phyloP scores from a whole-genome alignment of 2,888 invertebrate species.

The Tuta absoluta region DNA sequence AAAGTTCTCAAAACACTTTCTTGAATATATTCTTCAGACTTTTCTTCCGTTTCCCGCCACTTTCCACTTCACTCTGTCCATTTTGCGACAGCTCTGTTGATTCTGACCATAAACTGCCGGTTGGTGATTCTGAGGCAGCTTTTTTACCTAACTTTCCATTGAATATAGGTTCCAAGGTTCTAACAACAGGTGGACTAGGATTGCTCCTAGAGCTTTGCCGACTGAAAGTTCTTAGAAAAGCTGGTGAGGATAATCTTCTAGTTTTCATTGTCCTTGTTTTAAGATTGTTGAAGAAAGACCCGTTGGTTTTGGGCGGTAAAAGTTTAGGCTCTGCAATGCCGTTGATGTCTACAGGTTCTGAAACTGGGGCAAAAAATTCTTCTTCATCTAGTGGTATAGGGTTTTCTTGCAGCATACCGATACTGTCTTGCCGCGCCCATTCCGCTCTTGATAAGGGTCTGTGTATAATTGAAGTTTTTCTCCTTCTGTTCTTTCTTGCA shows the following conservation, averaged over 20 bases:
- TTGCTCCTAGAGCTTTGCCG: conserved; percentile 73
- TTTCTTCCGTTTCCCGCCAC: conserved; percentile 76
- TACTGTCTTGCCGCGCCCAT: conserved; percentile 62
- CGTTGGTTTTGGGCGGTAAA: conserved; percentile 69
- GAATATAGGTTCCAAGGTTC: conserved; percentile 60
- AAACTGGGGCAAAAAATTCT: conserved; percentile 76
- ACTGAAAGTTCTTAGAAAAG: conserved; percentile 80
- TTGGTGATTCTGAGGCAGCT: conserved; percentile 70
- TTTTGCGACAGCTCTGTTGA: conserved; percentile 73
- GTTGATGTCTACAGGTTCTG: conserved; percentile 69
- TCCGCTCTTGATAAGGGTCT: conserved; percentile 65
- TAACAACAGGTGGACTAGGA: conserved; percentile 66
- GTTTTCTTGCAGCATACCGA: conserved; percentile 70
- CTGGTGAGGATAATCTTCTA: conserved; percentile 81
- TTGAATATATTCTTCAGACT: conserved; percentile 89
- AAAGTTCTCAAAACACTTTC: conserved; percentile 85
- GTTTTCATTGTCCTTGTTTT: conserved; percentile 76
- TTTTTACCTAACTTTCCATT: conserved; percentile 66
- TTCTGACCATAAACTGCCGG: conserved; percentile 74
- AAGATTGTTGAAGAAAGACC: conserved; percentile 73
- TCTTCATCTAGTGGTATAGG: conserved; percentile 80
- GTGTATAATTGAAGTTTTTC: conserved; percentile 71
- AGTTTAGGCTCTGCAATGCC: conserved; percentile 52
- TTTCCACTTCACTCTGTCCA: conserved; percentile 58
- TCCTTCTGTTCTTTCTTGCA: conserved; percentile 73